Percentiles rank a stretch among this genome's conserved stretches.
These are phyloP conservation scores for Saccopteryx bilineata DNA, from an alignment of 2,113 vertebrate species.

Conservation along the genomic window DNA sequence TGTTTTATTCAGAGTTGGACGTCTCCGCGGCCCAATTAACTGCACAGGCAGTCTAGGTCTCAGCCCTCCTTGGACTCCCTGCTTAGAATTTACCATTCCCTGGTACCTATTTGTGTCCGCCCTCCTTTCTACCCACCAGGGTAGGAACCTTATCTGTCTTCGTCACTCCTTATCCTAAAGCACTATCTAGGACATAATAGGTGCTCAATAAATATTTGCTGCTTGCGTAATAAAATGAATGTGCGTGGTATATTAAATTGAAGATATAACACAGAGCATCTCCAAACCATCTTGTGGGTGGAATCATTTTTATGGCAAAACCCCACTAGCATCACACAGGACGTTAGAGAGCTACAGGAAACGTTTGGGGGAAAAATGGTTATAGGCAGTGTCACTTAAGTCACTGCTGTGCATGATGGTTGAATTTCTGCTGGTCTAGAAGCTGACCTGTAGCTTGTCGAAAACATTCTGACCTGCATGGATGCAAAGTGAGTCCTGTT, in stretches of 20 bases:
- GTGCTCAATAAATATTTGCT: neutral
- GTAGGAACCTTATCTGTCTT: neutral
- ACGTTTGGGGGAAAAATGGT: neutral
- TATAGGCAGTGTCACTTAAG: neutral
- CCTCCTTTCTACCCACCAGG: neutral
- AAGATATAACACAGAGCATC: neutral
- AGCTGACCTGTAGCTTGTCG: neutral
- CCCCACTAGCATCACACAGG: neutral
- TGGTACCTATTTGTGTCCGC: neutral
- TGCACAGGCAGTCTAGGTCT: neutral
- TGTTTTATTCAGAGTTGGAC: neutral
- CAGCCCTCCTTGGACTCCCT: neutral
- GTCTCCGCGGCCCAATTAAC: neutral
- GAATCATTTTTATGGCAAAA: neutral
- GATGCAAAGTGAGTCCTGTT: neutral
- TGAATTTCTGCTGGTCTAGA: slow-evolving; percentile 27
- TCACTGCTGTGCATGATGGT: neutral
- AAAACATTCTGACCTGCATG: neutral
- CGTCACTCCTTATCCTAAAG: neutral
- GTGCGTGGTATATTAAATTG: neutral
- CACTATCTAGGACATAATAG: neutral
- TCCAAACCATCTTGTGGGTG: neutral
- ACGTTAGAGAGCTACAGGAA: neutral
- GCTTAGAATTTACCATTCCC: neutral
- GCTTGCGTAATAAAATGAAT: neutral